These are phyloP conservation scores for Apis laboriosa DNA, from an alignment of 1,140 invertebrate species.

Conservation along the genomic window DNA sequence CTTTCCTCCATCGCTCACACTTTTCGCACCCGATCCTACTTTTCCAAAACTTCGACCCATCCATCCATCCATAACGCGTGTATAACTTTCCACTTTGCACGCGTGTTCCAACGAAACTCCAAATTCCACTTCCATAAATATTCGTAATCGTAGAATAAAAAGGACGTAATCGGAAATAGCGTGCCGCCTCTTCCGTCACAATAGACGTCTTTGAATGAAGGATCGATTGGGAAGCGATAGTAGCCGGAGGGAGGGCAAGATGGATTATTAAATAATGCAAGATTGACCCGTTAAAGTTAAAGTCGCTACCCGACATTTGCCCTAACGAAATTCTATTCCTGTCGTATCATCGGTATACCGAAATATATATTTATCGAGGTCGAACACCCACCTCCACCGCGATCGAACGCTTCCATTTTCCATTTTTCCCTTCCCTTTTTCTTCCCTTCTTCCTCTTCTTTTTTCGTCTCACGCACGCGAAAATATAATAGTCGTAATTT, in stretches of 20 bases:
- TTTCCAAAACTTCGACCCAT: background rate
- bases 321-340: background rate
- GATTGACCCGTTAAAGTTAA: background rate
- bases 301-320: background rate
- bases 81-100: background rate
- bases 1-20: background rate
- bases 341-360: background rate
- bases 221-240: background rate
- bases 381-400: too few relatives aligned
- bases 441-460: too few relatives aligned
- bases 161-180: background rate
- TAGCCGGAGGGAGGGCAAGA: accelerated
- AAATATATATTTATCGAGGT: slow-evolving; percentile 1
- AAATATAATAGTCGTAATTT: too few relatives aligned
- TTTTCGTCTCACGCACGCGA: too few relatives aligned
- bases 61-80: background rate
- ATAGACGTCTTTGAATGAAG: background rate
- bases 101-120: background rate
- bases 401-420: too few relatives aligned
- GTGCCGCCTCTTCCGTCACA: too few relatives aligned
- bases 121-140: background rate
- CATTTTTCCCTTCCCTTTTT: too few relatives aligned
- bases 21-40: background rate
- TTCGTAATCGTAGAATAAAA: background rate
- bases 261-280: background rate